Evolutionary conservation across 2,113 vertebrate genomes (phyloP).

Genomic region (Saguinus midas): DNA sequence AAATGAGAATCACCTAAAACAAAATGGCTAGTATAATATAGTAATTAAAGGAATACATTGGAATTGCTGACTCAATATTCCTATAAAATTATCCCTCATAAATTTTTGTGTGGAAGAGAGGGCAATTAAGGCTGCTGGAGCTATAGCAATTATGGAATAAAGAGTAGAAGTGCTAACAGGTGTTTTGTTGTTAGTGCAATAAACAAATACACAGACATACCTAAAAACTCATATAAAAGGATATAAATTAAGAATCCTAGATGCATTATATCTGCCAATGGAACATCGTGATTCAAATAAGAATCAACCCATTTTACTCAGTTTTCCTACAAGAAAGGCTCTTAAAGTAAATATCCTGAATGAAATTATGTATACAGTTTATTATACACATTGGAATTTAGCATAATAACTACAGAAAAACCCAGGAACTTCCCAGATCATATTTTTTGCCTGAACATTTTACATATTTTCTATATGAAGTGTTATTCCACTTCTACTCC

Average conservation of each 20-base stretch:
- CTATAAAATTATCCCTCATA: conserved; percentile 41
- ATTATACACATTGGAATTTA: not conserved
- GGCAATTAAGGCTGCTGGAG: conserved; percentile 19
- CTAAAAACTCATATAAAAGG: not conserved
- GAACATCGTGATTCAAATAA: not conserved
- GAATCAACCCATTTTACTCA: not conserved
- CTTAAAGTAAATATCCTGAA: not conserved
- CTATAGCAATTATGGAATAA: conserved; percentile 16
- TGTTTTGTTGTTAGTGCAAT: not conserved
- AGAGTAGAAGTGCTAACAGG: conserved; percentile 5
- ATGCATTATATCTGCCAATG: not conserved
- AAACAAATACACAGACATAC: not conserved
- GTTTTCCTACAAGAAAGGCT: not conserved
- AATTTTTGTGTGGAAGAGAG: conserved; percentile 24
- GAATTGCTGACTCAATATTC: conserved; percentile 27
- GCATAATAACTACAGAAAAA: not conserved
- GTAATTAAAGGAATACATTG: not conserved
- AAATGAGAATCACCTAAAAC: not conserved
- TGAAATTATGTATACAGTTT: not conserved
- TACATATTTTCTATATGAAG: not conserved
- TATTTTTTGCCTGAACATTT: not conserved
- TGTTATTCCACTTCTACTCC: not conserved
- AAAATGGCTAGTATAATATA: not conserved
- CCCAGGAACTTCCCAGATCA: not conserved
- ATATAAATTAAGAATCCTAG: not conserved